Conservation (phyloP, 1,140 invertebrate species). For the Drosophila nasuta region DNA sequence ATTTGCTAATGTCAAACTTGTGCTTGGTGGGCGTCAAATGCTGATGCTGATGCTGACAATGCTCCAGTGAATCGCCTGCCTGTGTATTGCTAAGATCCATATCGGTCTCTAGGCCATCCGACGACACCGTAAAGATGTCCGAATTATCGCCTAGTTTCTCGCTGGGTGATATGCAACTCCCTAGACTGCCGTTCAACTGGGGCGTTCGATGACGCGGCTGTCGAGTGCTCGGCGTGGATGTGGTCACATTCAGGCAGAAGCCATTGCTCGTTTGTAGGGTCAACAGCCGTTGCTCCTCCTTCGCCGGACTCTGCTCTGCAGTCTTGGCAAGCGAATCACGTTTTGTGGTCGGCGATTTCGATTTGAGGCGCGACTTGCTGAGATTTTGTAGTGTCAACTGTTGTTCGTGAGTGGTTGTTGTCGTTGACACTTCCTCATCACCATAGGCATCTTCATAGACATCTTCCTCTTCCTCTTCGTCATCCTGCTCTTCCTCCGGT, state of each 20-base stretch:
- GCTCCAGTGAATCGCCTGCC: constrained; percentile 60
- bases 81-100: constrained; percentile 77
- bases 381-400: not conserved
- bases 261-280: constrained; percentile 37
- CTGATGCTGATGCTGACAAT: constrained; percentile 53
- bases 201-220: constrained; percentile 47
- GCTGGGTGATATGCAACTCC: constrained; percentile 78
- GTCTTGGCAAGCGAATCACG: constrained; percentile 20
- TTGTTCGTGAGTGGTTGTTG: constrained; percentile 12
- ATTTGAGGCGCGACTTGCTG: not conserved
- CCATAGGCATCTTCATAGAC: constrained; percentile 59
- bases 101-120: constrained; percentile 81
- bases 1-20: constrained; percentile 78
- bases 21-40: constrained; percentile 64
- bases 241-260: constrained; percentile 49
- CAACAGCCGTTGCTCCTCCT: constrained; percentile 57
- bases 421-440: constrained; percentile 15
- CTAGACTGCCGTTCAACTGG: constrained; percentile 74
- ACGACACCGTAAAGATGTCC: constrained; percentile 82
- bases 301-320: constrained; percentile 31
- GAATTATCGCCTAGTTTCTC: constrained; percentile 82
- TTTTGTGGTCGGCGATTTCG: constrained; percentile 30
- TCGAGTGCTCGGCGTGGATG: constrained; percentile 65
- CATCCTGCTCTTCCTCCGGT: constrained; percentile 35
- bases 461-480: constrained; percentile 50